Evolutionary conservation across 2,888 invertebrate genomes (phyloP), one percentile per base, ranked within the genome.

Genomic region (Drosophila phalerata): DNA sequence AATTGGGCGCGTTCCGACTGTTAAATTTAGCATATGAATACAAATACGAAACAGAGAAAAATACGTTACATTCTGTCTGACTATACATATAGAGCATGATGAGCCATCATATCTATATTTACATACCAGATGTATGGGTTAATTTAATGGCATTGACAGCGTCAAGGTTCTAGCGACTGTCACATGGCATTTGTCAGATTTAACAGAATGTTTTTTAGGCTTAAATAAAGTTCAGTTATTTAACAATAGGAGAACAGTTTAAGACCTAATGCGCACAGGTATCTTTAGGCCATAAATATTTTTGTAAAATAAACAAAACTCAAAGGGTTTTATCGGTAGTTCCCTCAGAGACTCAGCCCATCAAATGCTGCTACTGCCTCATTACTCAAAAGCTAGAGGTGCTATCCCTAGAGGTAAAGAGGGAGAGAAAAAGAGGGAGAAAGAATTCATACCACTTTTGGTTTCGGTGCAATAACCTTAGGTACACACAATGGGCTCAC

Each of bases 1-100:
- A 81, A 76, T 73, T 73, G 88, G 82, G 89, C 79, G 82, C 85
- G 85, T 71, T 81, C 69, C 60, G 75, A 79, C 63, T 79, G 43
- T 73, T 78, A 56, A 69, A 57, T 79, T 85, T 73, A 75, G 73
- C 83, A 73, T 75, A 71, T 79, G 84, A 68, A 74, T 72, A 45
- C 34, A 30, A 37, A 58, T 9, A 56, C 34, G 42, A 28, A 13
- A 48, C 57, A 34, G 40, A 17, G 42, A 17, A 57, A 62, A 47
- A 66, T 53, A 61, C 61, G 61, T 66, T 61, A 74, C 57, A 62
- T 40, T 51, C 60, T 61, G 40, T 25, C 58, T 61, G 61, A 10
- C 45, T 55, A 67, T 72, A 53, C 60, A 72, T 68, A 45, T 61
- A 68, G 60, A 73, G 37, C 57, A 69, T 22, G 32, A 67, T 72